phyloP scores from a whole-genome alignment of 2,113 vertebrate species.

The Merops nubicus region DNA sequence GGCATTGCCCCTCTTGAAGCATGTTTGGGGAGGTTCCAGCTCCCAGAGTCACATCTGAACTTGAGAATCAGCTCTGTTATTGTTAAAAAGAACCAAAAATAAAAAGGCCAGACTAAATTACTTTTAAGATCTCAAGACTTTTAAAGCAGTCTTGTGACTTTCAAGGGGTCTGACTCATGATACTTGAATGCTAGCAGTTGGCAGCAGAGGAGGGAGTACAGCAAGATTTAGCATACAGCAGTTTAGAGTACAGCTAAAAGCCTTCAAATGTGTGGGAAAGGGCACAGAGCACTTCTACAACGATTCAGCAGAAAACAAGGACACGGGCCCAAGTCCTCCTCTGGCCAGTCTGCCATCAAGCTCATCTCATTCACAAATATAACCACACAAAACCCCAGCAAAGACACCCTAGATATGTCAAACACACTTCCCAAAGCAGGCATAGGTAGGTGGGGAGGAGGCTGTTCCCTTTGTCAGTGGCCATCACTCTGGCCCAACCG shows the following conservation, averaged over 20 bases:
- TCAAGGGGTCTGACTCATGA: constrained; percentile 49
- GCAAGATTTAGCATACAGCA: neutral
- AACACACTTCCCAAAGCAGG: neutral
- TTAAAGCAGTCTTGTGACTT: constrained; percentile 53
- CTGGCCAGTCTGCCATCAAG: rapidly evolving
- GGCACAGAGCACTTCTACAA: neutral
- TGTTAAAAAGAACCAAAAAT: constrained; percentile 11
- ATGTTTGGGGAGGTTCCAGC: neutral
- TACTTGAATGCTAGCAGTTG: constrained; percentile 39
- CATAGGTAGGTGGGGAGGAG: neutral
- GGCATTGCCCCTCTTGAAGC: rapidly evolving
- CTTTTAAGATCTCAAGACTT: constrained; percentile 53
- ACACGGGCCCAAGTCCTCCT: neutral
- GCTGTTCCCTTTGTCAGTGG: rapidly evolving
- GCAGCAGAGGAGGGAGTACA: neutral
- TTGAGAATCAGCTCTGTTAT: neutral
- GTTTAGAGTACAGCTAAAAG: constrained; percentile 35
- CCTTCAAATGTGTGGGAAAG: constrained; percentile 53
- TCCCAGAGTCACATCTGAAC: neutral
- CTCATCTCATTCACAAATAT: neutral
- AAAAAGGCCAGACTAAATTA: constrained; percentile 52
- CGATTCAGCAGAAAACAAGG: rapidly evolving
- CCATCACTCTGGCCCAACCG: neutral
- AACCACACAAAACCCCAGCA: neutral
- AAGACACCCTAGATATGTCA: rapidly evolving